Base-by-base conservation (phyloP, 2,113 vertebrate genomes). In the Stigmatopora nigra region DNA sequence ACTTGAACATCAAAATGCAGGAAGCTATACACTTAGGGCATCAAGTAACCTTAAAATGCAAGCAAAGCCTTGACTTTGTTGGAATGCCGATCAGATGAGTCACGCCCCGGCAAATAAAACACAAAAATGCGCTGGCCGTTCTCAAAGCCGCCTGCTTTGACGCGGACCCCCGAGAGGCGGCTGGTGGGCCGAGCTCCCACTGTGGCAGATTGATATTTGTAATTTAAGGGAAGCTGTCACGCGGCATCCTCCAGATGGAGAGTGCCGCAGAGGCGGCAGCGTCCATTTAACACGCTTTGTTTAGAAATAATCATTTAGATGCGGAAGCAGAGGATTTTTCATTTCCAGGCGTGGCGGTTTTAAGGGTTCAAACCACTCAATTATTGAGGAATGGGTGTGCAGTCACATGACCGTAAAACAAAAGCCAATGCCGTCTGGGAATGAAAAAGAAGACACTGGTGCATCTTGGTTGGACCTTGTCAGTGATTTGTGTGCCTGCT, bases 171-270 rank as follows among this genome's bases (percentile, higher is more conserved):
- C 78, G 81, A 75, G 84, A 85, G 86, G 83, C 82, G 22, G 53
- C 78, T 20, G 71, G 77, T 79, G 83, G 79, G 38, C 59, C 77
- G 73, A 82, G 85, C 85, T 84, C 82, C 87, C 80, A 77, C 84
- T 86, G 86, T 83, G 86, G 81, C 87, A 85, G 84, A 89, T 87
- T 89, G 84, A 87, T 89, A 88, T 89, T 89, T 87, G 87, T 89
- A 87, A 88, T 89, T 88, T 88, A 87, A 82, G 78, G 69, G 84
- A 84, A 85, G 84, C 83, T 87, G 85, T 85, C 82, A 87, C 78
- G 71, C 85, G 80, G 82, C 85, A 83, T 80, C 81, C 80, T 82
- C 78, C 86, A 89, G 83, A 88, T 84, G 84, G 84, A 86, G 74
- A 73, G 79, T 71, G 82, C 77, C 55, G 63, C 58, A 55, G 84